Evolutionary conservation across 2,888 invertebrate species (phyloP).

Genomic region (Operophtera brumata): DNA sequence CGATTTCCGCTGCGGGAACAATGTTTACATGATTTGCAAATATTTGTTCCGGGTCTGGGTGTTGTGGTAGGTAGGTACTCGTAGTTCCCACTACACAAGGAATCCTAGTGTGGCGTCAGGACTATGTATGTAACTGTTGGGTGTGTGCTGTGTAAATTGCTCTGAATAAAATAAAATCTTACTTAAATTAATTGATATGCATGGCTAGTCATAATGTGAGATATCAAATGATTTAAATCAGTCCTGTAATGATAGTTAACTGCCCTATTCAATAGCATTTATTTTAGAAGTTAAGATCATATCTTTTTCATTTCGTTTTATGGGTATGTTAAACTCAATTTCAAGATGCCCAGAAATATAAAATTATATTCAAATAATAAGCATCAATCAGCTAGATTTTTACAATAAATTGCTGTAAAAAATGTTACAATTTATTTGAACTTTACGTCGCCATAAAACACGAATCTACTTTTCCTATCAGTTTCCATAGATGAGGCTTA

Average conservation of each 20-base stretch:
- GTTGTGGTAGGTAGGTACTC: no score
- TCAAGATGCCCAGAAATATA: background rate
- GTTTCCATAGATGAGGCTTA: slow-evolving; percentile 72
- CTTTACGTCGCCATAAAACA: background rate
- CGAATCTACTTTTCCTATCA: slow-evolving; percentile 5
- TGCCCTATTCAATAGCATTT: slow-evolving; percentile 11
- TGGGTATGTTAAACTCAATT: background rate
- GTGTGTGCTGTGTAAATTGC: no score
- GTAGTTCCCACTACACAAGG: no score
- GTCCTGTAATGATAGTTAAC: background rate
- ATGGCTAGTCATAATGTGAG: background rate
- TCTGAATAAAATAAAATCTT: no score
- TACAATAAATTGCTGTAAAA: no score
- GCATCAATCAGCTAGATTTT: no score
- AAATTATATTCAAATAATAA: background rate
- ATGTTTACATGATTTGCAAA: no score
- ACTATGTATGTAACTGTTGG: no score
- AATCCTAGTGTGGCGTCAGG: no score
- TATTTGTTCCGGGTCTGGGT: no score
- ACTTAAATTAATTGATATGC: no score
- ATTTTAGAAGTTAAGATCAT: slow-evolving; percentile 9
- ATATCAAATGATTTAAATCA: slow-evolving; percentile 4
- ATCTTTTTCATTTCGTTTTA: background rate
- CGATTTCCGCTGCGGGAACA: no score
- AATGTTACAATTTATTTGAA: background rate